phyloP scores from a whole-genome alignment of 2,888 invertebrate species.

The Plemyria rubiginata region DNA sequence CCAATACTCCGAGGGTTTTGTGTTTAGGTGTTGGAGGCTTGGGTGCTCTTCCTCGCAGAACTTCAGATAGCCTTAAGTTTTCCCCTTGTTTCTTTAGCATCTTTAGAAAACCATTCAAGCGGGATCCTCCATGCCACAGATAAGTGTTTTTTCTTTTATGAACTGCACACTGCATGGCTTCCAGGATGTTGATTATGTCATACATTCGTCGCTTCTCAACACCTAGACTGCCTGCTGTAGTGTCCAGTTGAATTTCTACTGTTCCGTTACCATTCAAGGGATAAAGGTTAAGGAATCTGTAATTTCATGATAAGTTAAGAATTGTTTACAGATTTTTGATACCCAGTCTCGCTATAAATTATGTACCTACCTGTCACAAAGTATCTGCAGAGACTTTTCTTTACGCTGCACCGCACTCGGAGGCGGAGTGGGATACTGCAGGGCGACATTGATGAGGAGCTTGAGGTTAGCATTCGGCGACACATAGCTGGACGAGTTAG shows the following conservation, averaged over 20 bases:
- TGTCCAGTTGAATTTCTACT: constrained; percentile 86
- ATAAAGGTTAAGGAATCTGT: constrained; percentile 84
- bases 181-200: constrained; percentile 90
- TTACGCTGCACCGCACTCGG: constrained; percentile 81
- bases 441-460: constrained; percentile 87
- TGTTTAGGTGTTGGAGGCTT: constrained; percentile 84
- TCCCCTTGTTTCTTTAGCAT: constrained; percentile 86
- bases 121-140: constrained; percentile 88
- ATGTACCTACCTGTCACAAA: constrained; percentile 83
- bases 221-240: constrained; percentile 85
- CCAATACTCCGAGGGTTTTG: constrained; percentile 88
- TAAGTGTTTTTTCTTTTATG: constrained; percentile 88
- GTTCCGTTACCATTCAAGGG: constrained; percentile 80
- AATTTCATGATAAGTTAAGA: constrained; percentile 25
- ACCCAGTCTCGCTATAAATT: constrained; percentile 19
- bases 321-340: neutral
- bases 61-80: constrained; percentile 79
- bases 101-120: constrained; percentile 84
- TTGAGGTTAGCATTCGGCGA: constrained; percentile 89
- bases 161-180: constrained; percentile 89
- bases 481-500: constrained; percentile 81
- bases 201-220: constrained; percentile 89
- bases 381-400: constrained; percentile 85
- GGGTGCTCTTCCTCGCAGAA: constrained; percentile 77
- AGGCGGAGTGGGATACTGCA: constrained; percentile 81